A percentile compares a stretch with the other conserved stretches of the same genome.
Evolutionary conservation across 2,888 invertebrate genomes (phyloP).

Genomic region (Tiliacea aurago): DNA sequence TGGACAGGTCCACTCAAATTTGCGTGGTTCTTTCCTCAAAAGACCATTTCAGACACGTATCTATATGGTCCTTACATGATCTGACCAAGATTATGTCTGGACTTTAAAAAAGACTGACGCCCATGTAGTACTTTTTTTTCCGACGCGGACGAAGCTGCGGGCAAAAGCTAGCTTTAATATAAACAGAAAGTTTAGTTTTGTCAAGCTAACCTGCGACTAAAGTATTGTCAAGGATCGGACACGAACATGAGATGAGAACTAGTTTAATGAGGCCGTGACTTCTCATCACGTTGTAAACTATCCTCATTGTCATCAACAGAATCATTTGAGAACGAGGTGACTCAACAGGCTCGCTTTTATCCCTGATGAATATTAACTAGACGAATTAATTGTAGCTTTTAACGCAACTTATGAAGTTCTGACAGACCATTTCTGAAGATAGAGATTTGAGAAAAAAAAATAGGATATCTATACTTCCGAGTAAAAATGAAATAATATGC

Average conservation of each 20-base stretch:
- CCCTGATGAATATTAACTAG: conserved; percentile 10
- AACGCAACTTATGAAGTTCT: background rate
- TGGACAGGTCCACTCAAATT: no score
- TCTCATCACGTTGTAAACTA: conserved; percentile 47
- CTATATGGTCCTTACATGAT: no score
- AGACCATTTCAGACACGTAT: no score
- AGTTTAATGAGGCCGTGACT: conserved; percentile 53
- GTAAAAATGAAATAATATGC: no score
- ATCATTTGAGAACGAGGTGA: conserved; percentile 50
- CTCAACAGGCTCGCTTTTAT: conserved; percentile 42
- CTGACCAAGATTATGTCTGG: no score
- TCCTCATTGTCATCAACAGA: conserved; percentile 53
- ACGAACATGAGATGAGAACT: conserved; percentile 39
- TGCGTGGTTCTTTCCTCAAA: no score
- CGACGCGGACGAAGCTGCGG: no score
- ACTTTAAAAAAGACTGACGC: no score
- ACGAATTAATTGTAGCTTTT: conserved; percentile 14
- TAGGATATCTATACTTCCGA: no score
- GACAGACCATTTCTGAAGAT: no score
- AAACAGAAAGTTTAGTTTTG: background rate
- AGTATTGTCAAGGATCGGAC: conserved; percentile 11
- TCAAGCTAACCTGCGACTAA: background rate
- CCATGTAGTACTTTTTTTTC: no score
- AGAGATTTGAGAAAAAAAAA: no score
- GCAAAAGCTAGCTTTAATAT: background rate